Base-by-base conservation (phyloP, 1,140 invertebrate species). In the Pseudomyrmex dendroicus region DNA sequence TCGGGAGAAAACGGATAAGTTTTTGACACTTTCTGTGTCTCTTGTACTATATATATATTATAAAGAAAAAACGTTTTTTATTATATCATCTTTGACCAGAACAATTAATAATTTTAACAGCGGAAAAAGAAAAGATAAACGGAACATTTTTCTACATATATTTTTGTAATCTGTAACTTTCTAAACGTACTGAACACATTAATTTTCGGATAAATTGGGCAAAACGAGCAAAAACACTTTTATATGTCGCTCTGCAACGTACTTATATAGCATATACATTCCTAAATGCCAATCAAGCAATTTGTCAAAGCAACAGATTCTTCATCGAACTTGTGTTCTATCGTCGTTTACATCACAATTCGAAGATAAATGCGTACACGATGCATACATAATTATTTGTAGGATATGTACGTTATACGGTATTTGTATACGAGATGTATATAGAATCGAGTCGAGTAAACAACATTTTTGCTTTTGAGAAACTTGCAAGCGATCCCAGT, bases 11-110 rank as follows among this genome's bases (percentile, higher is more conserved):
- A 70, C 57, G 0, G 54, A 73, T 77, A 2, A 84, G 48, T 86
- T 86, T 62, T 86, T 59, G 67, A 72, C 84, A 44, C 59, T 61
- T 59, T 59, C 35, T 35, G 67, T 85, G 85, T 87, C 50, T 35
- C 70, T 85, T 52, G 50, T 13, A 52, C 13, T 52, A 57, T 35
- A 52, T 25, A 25, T 25, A 25, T n/a, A 66, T 35, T 0, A 35
- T 7, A 35, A 35, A 76, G 76, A 70, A 46, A 70, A 22, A 50
- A 67, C 52, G 25, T 59, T 67, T 48, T 5, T 48, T 5, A 64
- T 83, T 35, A 35, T 86, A 63, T 35, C 85, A 63, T 35, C 85
- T 85, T 80, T 8, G 70, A 72, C 73, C n/a, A 20, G 64, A n/a
- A 62, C 35, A 50, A 2, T 35, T 35, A 13, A 59, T 57, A 48